Conservation (phyloP, 2,113 vertebrate species). For the Prinia subflava region DNA sequence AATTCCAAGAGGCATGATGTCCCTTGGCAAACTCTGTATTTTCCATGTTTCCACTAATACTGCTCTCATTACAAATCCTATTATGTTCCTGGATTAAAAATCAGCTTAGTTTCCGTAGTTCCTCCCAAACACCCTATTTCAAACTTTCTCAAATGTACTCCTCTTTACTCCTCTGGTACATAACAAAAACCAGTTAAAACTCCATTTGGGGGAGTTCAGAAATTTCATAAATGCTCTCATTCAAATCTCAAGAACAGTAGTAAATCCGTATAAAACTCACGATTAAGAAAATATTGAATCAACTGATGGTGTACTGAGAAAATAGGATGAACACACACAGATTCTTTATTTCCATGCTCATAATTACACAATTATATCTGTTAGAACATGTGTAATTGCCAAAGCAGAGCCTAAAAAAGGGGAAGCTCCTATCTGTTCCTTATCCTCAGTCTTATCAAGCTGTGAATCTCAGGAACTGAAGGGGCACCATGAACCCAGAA, state of each 20-base stretch:
- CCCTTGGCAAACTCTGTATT: background rate
- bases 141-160: background rate
- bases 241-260: background rate
- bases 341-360: background rate
- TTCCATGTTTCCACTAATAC: background rate
- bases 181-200: background rate
- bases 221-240: background rate
- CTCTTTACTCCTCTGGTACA: background rate
- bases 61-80: background rate
- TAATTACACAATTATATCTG: background rate
- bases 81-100: background rate
- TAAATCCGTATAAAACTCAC: background rate
- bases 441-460: background rate
- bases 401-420: background rate
- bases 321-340: background rate
- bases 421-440: background rate
- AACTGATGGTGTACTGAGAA: background rate
- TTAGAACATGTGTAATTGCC: background rate
- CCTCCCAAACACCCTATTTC: background rate
- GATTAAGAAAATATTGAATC: background rate
- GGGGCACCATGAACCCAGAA: background rate
- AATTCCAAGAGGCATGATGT: background rate
- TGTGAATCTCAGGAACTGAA: background rate
- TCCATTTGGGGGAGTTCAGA: background rate
- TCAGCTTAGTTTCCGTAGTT: background rate